phyloP scores from a whole-genome alignment of 2,797 vertebrate genomes.

The Pangasius sanitwongsei region DNA sequence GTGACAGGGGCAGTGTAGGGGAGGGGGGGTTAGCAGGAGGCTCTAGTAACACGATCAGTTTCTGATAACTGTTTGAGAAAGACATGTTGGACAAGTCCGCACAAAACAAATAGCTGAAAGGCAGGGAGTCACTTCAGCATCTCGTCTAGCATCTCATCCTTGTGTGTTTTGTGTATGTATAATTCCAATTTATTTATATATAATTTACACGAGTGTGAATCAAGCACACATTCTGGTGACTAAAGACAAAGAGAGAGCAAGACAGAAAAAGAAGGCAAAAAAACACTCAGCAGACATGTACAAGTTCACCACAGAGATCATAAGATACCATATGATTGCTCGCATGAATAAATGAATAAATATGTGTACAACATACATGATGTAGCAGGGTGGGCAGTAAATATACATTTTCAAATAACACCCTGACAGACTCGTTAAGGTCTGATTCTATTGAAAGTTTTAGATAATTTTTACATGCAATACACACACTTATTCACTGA shows the following conservation, averaged over 20 bases:
- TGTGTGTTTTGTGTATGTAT: not conserved
- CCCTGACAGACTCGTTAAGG: not conserved
- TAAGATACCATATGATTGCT: not conserved
- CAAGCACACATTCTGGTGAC: not conserved
- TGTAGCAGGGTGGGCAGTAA: not conserved
- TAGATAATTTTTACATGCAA: not conserved
- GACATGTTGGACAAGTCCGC: slow-evolving; percentile 21
- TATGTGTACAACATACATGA: not conserved
- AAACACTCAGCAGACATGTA: not conserved
- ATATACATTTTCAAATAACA: slow-evolving; percentile 16
- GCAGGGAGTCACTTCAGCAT: not conserved
- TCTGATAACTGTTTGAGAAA: slow-evolving; percentile 45
- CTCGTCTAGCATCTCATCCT: not conserved
- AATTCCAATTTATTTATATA: not conserved
- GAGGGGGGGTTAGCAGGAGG: slow-evolving; percentile 9
- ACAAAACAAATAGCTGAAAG: slow-evolving; percentile 32
- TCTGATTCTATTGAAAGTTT: not conserved
- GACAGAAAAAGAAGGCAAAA: not conserved
- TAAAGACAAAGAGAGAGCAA: not conserved
- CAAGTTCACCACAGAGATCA: slow-evolving; percentile 9
- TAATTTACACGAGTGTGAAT: not conserved
- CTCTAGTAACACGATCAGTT: slow-evolving; percentile 41
- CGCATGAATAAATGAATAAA: not conserved
- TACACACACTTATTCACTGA: not conserved
- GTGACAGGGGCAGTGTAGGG: slow-evolving; percentile 48